Evolutionary conservation across 2,113 vertebrate species (phyloP).

Genomic region (Centrocercus urophasianus): DNA sequence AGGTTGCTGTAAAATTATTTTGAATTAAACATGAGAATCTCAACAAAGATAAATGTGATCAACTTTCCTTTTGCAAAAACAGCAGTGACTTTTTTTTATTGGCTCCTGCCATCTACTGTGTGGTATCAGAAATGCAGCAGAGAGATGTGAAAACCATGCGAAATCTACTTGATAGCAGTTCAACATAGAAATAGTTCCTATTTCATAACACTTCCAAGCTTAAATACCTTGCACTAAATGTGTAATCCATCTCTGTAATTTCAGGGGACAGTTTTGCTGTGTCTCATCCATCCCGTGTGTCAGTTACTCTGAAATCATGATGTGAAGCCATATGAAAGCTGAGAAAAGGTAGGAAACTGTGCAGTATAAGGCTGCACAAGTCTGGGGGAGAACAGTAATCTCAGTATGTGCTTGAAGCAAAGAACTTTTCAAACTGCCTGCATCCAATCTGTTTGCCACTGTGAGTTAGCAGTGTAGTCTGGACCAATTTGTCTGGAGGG

Average conservation of each 20-base stretch:
- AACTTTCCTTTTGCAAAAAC: background rate
- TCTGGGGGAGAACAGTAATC: background rate
- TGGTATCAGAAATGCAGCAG: background rate
- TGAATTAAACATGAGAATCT: constrained; percentile 36
- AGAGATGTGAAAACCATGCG: background rate
- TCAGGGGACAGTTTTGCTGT: background rate
- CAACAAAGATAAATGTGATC: background rate
- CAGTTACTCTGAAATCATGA: background rate
- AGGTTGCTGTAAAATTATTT: background rate
- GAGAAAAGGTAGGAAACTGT: background rate
- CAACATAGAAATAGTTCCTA: rapidly evolving
- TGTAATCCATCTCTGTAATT: background rate
- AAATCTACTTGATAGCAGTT: background rate
- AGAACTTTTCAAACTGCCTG: background rate
- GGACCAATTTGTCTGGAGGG: background rate
- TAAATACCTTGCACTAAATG: background rate
- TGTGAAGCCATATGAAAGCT: rapidly evolving
- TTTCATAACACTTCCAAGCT: background rate
- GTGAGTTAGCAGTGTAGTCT: too few relatives aligned
- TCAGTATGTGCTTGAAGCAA: background rate
- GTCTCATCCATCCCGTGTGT: background rate
- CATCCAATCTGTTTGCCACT: background rate
- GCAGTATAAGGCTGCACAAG: background rate
- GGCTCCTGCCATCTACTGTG: constrained; percentile 64
- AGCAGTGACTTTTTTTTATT: background rate